Conservation (phyloP, 2,113 vertebrate genomes). For the Natator depressus region DNA sequence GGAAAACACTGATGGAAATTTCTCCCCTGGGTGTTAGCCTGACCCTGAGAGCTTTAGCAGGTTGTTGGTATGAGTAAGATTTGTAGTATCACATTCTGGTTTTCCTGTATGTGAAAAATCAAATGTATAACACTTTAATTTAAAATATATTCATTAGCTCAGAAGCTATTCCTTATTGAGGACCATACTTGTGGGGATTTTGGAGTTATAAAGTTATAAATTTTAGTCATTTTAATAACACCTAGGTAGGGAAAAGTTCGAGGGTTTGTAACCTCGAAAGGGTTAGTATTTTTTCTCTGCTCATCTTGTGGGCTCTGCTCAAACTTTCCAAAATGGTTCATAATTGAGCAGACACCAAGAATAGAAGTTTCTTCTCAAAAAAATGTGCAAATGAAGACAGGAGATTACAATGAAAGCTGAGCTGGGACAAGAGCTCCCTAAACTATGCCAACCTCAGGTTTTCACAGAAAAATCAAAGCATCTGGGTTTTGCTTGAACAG, state of each 20-base stretch:
- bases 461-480: conserved; percentile 24
- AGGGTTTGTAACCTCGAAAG: background rate
- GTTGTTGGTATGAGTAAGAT: background rate
- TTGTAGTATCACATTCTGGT: background rate
- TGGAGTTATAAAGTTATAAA: background rate
- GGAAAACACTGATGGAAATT: background rate
- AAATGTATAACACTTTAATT: background rate
- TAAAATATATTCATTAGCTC: background rate
- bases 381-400: conserved; percentile 38
- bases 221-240: background rate
- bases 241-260: background rate
- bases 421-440: background rate
- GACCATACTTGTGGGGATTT: background rate
- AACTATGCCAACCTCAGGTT: background rate
- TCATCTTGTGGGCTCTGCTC: background rate
- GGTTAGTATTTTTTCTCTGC: background rate
- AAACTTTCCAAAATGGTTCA: conserved; percentile 31
- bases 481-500: conserved; percentile 1
- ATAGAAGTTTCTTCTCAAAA: background rate
- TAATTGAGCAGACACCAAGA: conserved; percentile 22
- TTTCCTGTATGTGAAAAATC: background rate
- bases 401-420: conserved; percentile 1
- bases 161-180: background rate
- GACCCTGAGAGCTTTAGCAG: background rate
- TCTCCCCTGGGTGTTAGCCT: background rate